Base-by-base conservation (phyloP, 2,888 invertebrate genomes). In the Epirrhoe tristata region DNA sequence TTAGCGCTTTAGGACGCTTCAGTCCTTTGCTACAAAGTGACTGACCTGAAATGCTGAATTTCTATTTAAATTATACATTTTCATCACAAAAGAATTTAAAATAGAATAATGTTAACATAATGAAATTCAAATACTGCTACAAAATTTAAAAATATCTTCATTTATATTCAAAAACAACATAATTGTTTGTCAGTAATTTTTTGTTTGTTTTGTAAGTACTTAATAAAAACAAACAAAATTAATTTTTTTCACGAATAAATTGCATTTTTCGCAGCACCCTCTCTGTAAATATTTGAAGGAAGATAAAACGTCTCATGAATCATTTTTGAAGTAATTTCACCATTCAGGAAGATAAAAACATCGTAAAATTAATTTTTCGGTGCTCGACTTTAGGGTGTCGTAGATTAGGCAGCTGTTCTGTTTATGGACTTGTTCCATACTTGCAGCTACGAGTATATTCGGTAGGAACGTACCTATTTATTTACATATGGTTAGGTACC, bases 251-350 rank as follows among this genome's bases (percentile, higher is more conserved):
- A 12, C 12, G 2, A 31, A 57, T 58, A 53, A 50, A 14, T 55
- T 17, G 50, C 55, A 12, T 54, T 32, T 36, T 54, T 10, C 57
- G 46, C 59, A 63, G 52, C 56, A 65, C 55, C 64, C 24, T 24
- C 53, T 67, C 43, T 57, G 66, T 67, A 72, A 70, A 72, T 70
- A 72, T 72, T 70, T 68, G 68, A 58, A 36, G n/a, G 59, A 46
- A 66, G 60, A 72, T 72, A 66, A 66, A 66, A 63, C 62, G 62
- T 54, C 67, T 32, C 70, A 70, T 70, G 64, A 70, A 70, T 72
- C 72, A 70, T 66, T 62, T 57, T 46, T 43, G 46, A 57, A 65
- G 65, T 50, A 61, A 69, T 71, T 69, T 63, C 57, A 36, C 36
- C 58, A 53, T 61, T 63, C 48, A 58, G 66, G 31, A 63, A 60